These are phyloP conservation scores for Imbricaverruca yamaguchii DNA, from an alignment of 2,888 invertebrate species.

Conservation along the genomic window DNA sequence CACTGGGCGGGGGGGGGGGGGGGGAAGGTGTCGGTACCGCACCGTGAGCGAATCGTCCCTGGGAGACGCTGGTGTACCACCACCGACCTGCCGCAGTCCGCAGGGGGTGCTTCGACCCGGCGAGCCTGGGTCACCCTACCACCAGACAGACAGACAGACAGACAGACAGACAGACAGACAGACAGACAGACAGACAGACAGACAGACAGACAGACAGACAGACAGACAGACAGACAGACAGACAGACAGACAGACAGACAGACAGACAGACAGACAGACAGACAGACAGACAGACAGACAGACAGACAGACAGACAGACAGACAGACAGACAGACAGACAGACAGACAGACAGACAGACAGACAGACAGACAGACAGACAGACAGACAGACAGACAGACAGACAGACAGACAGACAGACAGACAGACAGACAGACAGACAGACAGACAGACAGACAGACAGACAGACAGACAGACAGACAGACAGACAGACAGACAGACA, in stretches of 20 bases:
- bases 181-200: conserved; percentile 23
- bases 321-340: conserved; percentile 23
- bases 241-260: conserved; percentile 23
- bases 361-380: conserved; percentile 20
- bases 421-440: conserved; percentile 23
- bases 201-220: conserved; percentile 24
- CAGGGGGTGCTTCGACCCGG: too few relatives aligned
- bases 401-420: conserved; percentile 23
- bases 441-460: conserved; percentile 21
- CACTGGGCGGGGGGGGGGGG: too few relatives aligned
- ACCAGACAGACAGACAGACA: conserved; percentile 20
- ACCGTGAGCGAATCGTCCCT: too few relatives aligned
- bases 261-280: conserved; percentile 23
- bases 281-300: conserved; percentile 23
- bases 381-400: conserved; percentile 24
- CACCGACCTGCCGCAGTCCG: too few relatives aligned
- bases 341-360: conserved; percentile 20
- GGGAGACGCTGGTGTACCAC: too few relatives aligned
- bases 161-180: conserved; percentile 23
- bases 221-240: conserved; percentile 23
- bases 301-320: conserved; percentile 23
- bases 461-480: conserved; percentile 15
- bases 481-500: conserved; percentile 17
- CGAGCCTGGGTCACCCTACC: too few relatives aligned
- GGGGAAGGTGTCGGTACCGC: too few relatives aligned